Evolutionary conservation across 2,888 invertebrate species (phyloP).

Genomic region (Balanococcus diminutus): DNA sequence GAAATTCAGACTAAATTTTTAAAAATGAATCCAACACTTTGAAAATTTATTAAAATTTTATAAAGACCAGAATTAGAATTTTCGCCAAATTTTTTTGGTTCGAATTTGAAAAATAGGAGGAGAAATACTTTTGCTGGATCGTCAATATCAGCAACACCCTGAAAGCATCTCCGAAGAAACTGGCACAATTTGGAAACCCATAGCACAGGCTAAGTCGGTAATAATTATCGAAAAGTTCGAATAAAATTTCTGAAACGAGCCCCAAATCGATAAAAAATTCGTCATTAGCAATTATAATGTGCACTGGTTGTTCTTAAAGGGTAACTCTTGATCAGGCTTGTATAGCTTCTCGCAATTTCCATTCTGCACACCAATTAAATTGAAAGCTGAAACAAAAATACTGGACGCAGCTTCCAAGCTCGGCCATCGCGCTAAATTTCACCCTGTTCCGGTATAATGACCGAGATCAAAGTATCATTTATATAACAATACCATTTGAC

Average conservation of each 20-base stretch:
- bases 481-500: conserved; percentile 16
- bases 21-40: too few relatives aligned
- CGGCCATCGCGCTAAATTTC: background rate
- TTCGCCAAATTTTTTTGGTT: too few relatives aligned
- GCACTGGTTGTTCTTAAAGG: background rate
- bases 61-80: too few relatives aligned
- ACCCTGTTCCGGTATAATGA: conserved; percentile 15
- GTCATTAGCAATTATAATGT: background rate
- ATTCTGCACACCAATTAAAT: background rate
- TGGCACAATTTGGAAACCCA: background rate
- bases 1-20: too few relatives aligned
- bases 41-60: too few relatives aligned
- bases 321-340: background rate
- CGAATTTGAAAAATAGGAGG: too few relatives aligned
- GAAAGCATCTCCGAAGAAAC: background rate
- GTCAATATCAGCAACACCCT: too few relatives aligned
- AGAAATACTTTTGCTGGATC: background rate
- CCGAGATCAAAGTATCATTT: conserved; percentile 24
- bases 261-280: background rate
- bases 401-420: background rate
- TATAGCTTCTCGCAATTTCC: background rate
- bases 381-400: conserved; percentile 14
- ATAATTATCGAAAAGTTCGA: background rate
- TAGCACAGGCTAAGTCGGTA: background rate
- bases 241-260: background rate